Evolutionary conservation across 2,888 invertebrate genomes (phyloP).

Genomic region (Conus canariensis): DNA sequence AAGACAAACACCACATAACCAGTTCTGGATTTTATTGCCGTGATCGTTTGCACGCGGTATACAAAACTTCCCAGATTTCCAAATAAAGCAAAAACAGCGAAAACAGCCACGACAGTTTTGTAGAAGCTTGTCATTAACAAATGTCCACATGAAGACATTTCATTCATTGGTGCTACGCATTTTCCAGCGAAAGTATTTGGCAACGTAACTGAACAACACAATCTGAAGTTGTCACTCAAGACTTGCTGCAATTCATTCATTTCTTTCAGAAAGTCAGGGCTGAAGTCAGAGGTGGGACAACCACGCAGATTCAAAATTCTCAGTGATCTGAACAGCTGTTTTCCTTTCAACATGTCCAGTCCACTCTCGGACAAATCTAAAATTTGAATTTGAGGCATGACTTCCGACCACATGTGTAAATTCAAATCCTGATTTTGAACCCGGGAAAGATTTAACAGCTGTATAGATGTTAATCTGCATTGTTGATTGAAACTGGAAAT

Average conservation of each 20-base stretch:
- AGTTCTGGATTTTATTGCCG: not conserved
- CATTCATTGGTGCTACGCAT: not conserved
- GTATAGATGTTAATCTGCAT: not conserved
- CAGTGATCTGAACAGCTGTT: not conserved
- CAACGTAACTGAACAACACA: not conserved
- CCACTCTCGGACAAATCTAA: not conserved
- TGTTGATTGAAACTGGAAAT: not conserved
- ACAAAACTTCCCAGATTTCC: not conserved
- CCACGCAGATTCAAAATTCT: not conserved
- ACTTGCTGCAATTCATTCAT: not conserved
- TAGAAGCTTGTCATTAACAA: not conserved
- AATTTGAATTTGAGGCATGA: not conserved
- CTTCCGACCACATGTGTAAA: not conserved
- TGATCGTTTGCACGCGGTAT: not conserved
- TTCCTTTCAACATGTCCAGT: not conserved
- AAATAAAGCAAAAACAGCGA: not conserved
- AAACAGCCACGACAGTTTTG: too few species aligned
- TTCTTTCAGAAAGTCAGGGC: not conserved
- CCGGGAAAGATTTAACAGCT: not conserved
- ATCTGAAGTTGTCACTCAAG: not conserved
- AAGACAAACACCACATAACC: constrained; percentile 40
- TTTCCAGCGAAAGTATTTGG: not conserved
- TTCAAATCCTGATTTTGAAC: not conserved
- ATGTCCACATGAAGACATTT: not conserved
- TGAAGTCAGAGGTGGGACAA: not conserved